Conservation (phyloP, 53 echinoderm and acorn worm species). For the Antedon mediterranea region DNA sequence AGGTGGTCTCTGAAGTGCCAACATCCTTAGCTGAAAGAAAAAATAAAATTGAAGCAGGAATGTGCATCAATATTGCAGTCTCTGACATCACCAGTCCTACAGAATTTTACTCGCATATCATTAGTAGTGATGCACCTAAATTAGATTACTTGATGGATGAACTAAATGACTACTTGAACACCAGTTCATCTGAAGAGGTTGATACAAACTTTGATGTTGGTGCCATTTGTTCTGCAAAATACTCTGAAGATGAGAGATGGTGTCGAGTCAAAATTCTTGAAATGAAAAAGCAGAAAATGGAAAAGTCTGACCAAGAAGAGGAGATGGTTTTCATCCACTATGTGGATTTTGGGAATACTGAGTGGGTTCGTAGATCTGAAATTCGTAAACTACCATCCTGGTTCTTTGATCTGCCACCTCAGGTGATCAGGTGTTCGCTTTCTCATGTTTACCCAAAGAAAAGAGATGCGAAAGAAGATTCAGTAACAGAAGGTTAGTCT, state of each 20-base stretch:
- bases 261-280: conserved; percentile 51
- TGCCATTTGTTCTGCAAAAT: conserved; percentile 43
- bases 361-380: conserved; percentile 36
- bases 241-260: conserved; percentile 41
- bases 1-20: neutral
- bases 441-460: conserved; percentile 28
- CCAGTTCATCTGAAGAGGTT: neutral
- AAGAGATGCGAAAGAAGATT: conserved; percentile 3
- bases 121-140: conserved; percentile 32
- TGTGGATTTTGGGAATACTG: conserved; percentile 85
- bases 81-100: conserved; percentile 52
- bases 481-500: neutral
- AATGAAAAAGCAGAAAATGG: conserved; percentile 18
- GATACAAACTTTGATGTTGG: conserved; percentile 14
- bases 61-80: conserved; percentile 44
- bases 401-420: conserved; percentile 56
- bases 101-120: conserved; percentile 73
- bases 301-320: conserved; percentile 1
- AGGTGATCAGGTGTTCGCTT: conserved; percentile 56
- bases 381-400: conserved; percentile 29
- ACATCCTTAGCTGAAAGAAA: neutral
- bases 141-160: conserved; percentile 48
- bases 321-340: conserved; percentile 29
- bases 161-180: conserved; percentile 38
- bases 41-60: neutral